Evolutionary conservation across 2,888 invertebrate genomes (phyloP).

Genomic region (Empis stercorea): DNA sequence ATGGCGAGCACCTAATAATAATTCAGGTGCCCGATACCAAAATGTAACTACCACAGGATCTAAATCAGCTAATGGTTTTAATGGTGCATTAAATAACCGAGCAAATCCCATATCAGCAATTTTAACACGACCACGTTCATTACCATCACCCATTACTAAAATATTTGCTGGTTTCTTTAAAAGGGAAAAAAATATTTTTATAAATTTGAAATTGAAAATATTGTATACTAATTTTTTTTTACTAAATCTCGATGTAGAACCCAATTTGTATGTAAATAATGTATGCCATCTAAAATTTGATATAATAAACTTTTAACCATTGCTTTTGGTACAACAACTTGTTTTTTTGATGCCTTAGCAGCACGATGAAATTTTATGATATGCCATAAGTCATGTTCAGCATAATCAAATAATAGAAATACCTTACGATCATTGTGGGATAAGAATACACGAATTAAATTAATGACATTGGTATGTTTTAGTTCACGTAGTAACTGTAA

Average conservation of each 20-base stretch:
- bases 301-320: constrained; percentile 97
- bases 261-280: constrained; percentile 98
- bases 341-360: constrained; percentile 93
- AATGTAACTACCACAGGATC: constrained; percentile 99
- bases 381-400: constrained; percentile 99
- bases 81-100: constrained; percentile 89
- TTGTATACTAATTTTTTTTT: constrained; percentile 30
- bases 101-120: constrained; percentile 99
- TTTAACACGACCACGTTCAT: constrained; percentile 91
- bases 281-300: constrained; percentile 97
- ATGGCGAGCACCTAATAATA: constrained; percentile 86
- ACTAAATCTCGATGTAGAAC: constrained; percentile 93
- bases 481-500: constrained; percentile 79
- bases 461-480: constrained; percentile 94
- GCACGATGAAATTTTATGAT: constrained; percentile 98
- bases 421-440: constrained; percentile 95
- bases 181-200: neutral
- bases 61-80: constrained; percentile 93
- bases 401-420: constrained; percentile 95
- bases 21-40: constrained; percentile 97
- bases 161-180: constrained; percentile 94
- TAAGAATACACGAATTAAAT: constrained; percentile 88
- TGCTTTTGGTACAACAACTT: constrained; percentile 88
- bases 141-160: constrained; percentile 97
- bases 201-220: neutral